Percentiles rank a stretch among this genome's conserved stretches.
Conservation (phyloP, 2,888 invertebrate species). For the Drosophila hamatofila region DNA sequence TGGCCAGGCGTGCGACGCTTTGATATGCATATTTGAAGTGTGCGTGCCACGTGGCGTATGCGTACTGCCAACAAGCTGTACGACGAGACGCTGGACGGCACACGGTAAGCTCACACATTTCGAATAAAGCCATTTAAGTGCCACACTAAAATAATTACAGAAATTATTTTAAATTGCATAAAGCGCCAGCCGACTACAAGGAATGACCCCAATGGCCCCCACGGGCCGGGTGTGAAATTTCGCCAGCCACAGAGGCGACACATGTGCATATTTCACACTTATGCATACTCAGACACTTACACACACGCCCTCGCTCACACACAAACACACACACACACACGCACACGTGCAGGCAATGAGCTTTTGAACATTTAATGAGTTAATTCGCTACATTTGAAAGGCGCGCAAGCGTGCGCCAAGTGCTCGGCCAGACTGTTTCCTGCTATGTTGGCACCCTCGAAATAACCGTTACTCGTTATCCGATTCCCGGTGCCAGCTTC, state of each 20-base stretch:
- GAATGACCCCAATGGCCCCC: slow-evolving; percentile 31
- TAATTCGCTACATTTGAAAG: slow-evolving; percentile 77
- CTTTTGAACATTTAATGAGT: slow-evolving; percentile 78
- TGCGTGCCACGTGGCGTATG: slow-evolving; percentile 61
- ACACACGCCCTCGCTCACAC: slow-evolving; percentile 16
- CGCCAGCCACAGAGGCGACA: slow-evolving; percentile 43
- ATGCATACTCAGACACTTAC: slow-evolving; percentile 20
- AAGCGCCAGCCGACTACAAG: slow-evolving; percentile 38
- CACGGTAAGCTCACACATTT: slow-evolving; percentile 29
- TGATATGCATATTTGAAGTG: slow-evolving; percentile 58
- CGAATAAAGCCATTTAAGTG: slow-evolving; percentile 64
- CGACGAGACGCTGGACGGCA: background rate
- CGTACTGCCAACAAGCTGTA: slow-evolving; percentile 21
- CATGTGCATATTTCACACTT: slow-evolving; percentile 59
- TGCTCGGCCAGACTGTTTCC: slow-evolving; percentile 57
- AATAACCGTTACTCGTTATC: slow-evolving; percentile 15
- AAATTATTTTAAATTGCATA: slow-evolving; percentile 81
- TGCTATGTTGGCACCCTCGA: slow-evolving; percentile 18
- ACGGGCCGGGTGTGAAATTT: slow-evolving; percentile 37
- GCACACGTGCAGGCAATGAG: slow-evolving; percentile 67
- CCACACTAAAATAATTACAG: slow-evolving; percentile 73
- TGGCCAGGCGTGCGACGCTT: slow-evolving; percentile 36
- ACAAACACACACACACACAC: background rate
- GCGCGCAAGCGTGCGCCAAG: slow-evolving; percentile 76
- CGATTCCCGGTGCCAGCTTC: slow-evolving; percentile 21